Base-by-base conservation (phyloP, 2,888 invertebrate species). In the Tuta absoluta region DNA sequence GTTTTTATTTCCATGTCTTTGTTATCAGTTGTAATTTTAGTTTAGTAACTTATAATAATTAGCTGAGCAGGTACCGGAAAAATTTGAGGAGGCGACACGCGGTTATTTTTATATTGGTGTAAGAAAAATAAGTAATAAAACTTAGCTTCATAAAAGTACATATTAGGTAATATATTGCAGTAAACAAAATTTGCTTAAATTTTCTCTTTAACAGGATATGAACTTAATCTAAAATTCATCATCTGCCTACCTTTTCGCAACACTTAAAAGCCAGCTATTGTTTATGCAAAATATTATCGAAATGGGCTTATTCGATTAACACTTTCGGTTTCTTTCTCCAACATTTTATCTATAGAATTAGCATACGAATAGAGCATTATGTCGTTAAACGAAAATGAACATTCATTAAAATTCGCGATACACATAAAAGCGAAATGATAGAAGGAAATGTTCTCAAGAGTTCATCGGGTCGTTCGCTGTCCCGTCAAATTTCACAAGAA, bases 221-320 rank as follows among this genome's bases (percentile, higher is more conserved):
- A 41, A 33, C 33, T 1, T 59, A 8, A 37, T 59, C 33, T 23
- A 38, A 59, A 23, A 59, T 59, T 41, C 59, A 59, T 23, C 21
- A 59, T 2, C 12, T 41, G 59, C 38, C 23, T 69, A 72, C 74
- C 65, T 65, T 69, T 60, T 62, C 53, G 48, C 65, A 65, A 65
- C 45, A 28, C 19, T 21, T 63, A 58, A 37, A 59, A 37, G 17
- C 45, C 24, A 56, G 37, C 37, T 56, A 45, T 65, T 48, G 62
- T 61, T 65, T 80, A 82, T 82, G 78, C 80, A 75, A 75, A 80
- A 59, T 49, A 49, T 60, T 62, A 51, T 51, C 49, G 23, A 59
- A 51, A 65, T 60, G 63, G 63, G 53, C 45, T 58, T 59, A 62
- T 65, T 59, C 62, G 17, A 65, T 65, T 62, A 65, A 24, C 65